A percentile compares a stretch with the other conserved stretches of the same genome.
Evolutionary conservation across 2,888 invertebrate genomes (phyloP).

Genomic region (Tortrix viridana): DNA sequence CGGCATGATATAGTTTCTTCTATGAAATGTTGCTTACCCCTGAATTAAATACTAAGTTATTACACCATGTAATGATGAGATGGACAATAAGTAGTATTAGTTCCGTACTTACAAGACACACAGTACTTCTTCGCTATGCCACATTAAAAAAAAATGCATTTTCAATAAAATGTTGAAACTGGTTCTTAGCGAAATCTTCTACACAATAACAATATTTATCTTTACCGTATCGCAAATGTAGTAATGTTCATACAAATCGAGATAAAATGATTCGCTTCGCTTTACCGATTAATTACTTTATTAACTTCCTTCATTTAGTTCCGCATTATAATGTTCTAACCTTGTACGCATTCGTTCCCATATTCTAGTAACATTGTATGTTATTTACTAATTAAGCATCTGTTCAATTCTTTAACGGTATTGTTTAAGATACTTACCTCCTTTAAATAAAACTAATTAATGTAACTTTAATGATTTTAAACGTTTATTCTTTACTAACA

Average conservation of each 20-base stretch:
- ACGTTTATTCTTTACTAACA: no score
- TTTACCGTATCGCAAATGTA: no score
- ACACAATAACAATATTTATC: no score
- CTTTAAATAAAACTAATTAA: no score
- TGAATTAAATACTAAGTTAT: not conserved
- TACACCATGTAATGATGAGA: not conserved
- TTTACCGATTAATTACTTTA: conserved; percentile 4
- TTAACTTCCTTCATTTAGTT: conserved; percentile 11
- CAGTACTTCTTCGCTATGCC: no score
- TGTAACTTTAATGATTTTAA: no score
- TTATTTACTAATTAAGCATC: not conserved
- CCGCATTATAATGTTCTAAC: conserved; percentile 2
- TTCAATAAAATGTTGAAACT: no score
- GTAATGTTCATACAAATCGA: not conserved
- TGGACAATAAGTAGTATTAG: not conserved
- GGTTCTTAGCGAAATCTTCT: no score
- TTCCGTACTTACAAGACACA: no score
- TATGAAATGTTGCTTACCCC: conserved; percentile 14
- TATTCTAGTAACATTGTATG: conserved; percentile 1
- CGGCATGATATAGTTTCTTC: conserved; percentile 17
- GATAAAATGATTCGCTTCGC: conserved; percentile 1
- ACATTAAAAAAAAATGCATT: no score
- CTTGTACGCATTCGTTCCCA: conserved; percentile 1
- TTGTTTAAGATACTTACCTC: no score
- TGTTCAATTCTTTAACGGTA: not conserved